Conservation (phyloP, 2,797 vertebrate species). For the Lagocephalus sceleratus region DNA sequence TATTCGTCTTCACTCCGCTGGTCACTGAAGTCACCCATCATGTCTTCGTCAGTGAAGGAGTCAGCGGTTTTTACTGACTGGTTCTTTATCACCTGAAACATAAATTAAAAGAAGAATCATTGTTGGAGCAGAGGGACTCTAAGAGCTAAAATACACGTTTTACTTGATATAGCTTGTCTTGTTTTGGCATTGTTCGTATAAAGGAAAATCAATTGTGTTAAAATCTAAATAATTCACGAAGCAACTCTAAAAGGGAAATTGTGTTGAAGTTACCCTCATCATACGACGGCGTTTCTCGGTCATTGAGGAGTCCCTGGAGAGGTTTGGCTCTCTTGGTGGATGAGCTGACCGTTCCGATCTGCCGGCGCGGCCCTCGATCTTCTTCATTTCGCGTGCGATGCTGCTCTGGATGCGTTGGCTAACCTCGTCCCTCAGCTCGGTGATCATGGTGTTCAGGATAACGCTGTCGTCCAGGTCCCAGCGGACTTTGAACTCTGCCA, state of each 20-base stretch:
- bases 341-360: slow-evolving; percentile 32
- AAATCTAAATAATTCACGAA: no score
- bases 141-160: background rate
- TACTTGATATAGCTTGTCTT: background rate
- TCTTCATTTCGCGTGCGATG: slow-evolving; percentile 78
- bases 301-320: slow-evolving; percentile 67
- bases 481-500: slow-evolving; percentile 81
- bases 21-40: slow-evolving; percentile 58
- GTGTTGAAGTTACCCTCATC: slow-evolving; percentile 63
- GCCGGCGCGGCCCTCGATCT: slow-evolving; percentile 73
- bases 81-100: slow-evolving; percentile 76
- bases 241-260: background rate
- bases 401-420: slow-evolving; percentile 81
- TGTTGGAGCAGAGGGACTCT: no score
- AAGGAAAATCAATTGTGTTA: no score
- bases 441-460: slow-evolving; percentile 82
- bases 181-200: no score
- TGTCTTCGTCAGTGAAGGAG: slow-evolving; percentile 67
- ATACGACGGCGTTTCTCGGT: slow-evolving; percentile 77
- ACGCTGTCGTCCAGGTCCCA: slow-evolving; percentile 82
- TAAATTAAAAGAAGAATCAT: background rate
- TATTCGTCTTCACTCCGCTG: slow-evolving; percentile 79
- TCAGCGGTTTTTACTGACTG: slow-evolving; percentile 65
- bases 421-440: slow-evolving; percentile 83
- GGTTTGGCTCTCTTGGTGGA: slow-evolving; percentile 51